Percentiles rank a stretch among this genome's conserved stretches.
Conservation (phyloP, 2,888 invertebrate genomes). For the Acronicta leporina region DNA sequence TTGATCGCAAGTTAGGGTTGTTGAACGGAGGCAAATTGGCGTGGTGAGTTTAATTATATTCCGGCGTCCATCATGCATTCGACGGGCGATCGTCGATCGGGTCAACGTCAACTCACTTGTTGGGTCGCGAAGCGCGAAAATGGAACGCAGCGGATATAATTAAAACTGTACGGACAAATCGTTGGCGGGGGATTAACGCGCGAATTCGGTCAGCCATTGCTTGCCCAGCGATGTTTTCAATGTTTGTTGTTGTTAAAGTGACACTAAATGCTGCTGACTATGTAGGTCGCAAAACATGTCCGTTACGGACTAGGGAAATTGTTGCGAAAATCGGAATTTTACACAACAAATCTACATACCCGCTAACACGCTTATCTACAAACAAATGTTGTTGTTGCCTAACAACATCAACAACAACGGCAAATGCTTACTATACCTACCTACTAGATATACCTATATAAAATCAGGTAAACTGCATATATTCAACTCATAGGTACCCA, state of each 20-base stretch:
- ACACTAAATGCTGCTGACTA: slow-evolving; percentile 38
- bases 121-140: slow-evolving; percentile 80
- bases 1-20: slow-evolving; percentile 60
- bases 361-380: slow-evolving; percentile 12
- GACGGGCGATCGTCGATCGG: slow-evolving; percentile 73
- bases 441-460: too few species aligned
- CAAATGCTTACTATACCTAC: too few species aligned
- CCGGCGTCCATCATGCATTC: slow-evolving; percentile 65
- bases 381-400: too few species aligned
- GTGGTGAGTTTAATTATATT: slow-evolving; percentile 64
- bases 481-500: slow-evolving; percentile 13
- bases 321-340: slow-evolving; percentile 1
- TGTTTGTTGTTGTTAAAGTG: slow-evolving; percentile 45
- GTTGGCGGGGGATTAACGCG: slow-evolving; percentile 78
- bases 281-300: slow-evolving; percentile 1
- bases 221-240: slow-evolving; percentile 56
- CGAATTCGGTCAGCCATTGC: slow-evolving; percentile 76
- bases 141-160: slow-evolving; percentile 88
- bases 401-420: too few species aligned
- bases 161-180: slow-evolving; percentile 84
- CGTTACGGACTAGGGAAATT: slow-evolving; percentile 8
- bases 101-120: slow-evolving; percentile 72
- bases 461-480: slow-evolving; percentile 9
- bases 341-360: slow-evolving; percentile 5
- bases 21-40: slow-evolving; percentile 68